A percentile compares a stretch with the other conserved stretches of the same genome.
These are phyloP conservation scores for Micrasema minimum DNA, from an alignment of 1,140 invertebrate genomes.

Conservation along the genomic window DNA sequence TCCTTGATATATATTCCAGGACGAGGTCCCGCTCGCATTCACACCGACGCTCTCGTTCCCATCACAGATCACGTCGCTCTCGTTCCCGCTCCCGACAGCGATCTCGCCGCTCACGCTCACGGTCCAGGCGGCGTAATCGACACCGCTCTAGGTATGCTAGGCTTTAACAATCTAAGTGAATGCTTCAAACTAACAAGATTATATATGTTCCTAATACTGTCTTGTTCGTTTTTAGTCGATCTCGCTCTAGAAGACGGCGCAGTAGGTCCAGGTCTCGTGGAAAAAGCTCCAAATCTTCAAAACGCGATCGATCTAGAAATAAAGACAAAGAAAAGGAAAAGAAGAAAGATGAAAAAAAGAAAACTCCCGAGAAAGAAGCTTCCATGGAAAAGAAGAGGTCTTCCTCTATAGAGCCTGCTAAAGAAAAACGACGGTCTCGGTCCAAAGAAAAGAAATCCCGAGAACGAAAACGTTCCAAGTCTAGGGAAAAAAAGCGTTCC, in stretches of 20 bases:
- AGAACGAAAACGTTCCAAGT: slow-evolving; percentile 63
- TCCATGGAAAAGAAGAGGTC: slow-evolving; percentile 51
- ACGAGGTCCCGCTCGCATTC: slow-evolving; percentile 67
- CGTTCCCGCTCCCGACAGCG: slow-evolving; percentile 72
- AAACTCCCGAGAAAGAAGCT: slow-evolving; percentile 55
- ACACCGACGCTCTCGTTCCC: slow-evolving; percentile 61
- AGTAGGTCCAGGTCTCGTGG: slow-evolving; percentile 64
- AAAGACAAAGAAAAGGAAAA: slow-evolving; percentile 58
- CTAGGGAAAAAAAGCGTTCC: slow-evolving; percentile 64
- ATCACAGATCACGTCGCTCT: slow-evolving; percentile 67
- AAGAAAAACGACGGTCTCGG: slow-evolving; percentile 50
- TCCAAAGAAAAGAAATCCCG: slow-evolving; percentile 54
- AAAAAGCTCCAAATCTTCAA: slow-evolving; percentile 71
- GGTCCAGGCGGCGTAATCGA: slow-evolving; percentile 60
- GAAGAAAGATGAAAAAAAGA: slow-evolving; percentile 60
- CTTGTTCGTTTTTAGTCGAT: slow-evolving; percentile 1
- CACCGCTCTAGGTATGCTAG: slow-evolving; percentile 45
- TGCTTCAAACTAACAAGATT: neutral
- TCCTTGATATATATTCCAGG: slow-evolving; percentile 53
- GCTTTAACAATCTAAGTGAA: neutral
- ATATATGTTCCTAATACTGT: neutral
- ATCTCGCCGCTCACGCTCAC: slow-evolving; percentile 58
- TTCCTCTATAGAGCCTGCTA: slow-evolving; percentile 43
- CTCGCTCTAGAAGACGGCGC: slow-evolving; percentile 55
- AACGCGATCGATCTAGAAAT: slow-evolving; percentile 63